Evolutionary conservation across 2,113 vertebrate genomes (phyloP), one percentile per base, ranked within the genome.

Genomic region (Stictonetta naevosa): DNA sequence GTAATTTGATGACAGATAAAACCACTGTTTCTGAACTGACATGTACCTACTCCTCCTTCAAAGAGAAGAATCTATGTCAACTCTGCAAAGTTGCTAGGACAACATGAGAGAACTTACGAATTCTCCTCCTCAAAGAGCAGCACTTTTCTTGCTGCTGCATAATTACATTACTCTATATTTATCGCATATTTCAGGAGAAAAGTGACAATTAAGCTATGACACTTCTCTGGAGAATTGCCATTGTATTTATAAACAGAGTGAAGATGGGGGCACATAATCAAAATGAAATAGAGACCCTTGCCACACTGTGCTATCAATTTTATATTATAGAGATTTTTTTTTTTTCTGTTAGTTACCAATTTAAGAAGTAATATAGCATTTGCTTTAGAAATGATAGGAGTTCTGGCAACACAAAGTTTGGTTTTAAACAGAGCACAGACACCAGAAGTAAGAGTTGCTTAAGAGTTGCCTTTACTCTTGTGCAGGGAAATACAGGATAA

Each of bases 131-230:
- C 0, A 1, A 78, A 86, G 23, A 96, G 46, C 50, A 82, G 50
- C 62, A 36, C 75, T 92, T 86, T 86, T 88, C 62, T 69, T 75
- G 50, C 64, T 74, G 60, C 38, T 60, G 60, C 71, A 78, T 93
- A 93, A 87, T 95, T 87, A 71, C n/a, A 62, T 82, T 90, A 52
- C 31, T 80, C 62, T 86, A 81, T 90, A 90, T 92, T 94, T 92
- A 68, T 92, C 17, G 1, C 62, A 48, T 48, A 55, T 69, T 64
- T 92, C 40, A 36, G 71, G 78, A 82, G 66, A 82, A 90, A 85
- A 92, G 75, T 92, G 78, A 60, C 78, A 74, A 68, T 92, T 80
- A 92, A 69, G 38, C 44, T 87, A 29, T 64, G 69, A 90, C 69
- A 82, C 26, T 82, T 93, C 71, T 62, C 46, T 62, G 62, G 50